phyloP scores from a whole-genome alignment of 2,113 vertebrate genomes.

The Cebidichthys violaceus region DNA sequence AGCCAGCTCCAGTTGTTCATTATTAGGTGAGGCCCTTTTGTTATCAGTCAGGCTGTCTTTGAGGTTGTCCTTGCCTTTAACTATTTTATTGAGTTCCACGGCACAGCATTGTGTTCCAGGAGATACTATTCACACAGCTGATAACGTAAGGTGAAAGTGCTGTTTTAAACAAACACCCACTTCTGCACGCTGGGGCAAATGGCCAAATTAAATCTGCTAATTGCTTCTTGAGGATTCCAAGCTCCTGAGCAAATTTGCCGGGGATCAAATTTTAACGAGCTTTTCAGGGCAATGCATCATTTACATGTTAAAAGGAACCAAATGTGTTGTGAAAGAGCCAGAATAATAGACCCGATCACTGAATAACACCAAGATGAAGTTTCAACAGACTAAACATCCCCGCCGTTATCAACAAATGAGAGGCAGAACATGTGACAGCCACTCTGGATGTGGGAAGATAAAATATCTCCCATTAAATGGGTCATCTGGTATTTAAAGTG shows the following conservation, averaged over 20 bases:
- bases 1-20: conserved; percentile 79
- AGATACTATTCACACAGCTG: conserved; percentile 81
- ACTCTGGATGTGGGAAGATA: conserved; percentile 51
- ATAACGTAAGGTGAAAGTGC: conserved; percentile 78
- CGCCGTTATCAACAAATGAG: conserved; percentile 50
- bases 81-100: conserved; percentile 84
- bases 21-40: conserved; percentile 83
- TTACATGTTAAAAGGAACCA: conserved; percentile 54
- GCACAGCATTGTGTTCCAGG: conserved; percentile 75
- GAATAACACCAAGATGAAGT: conserved; percentile 50
- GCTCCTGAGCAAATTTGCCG: conserved; percentile 51
- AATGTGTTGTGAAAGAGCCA: conserved; percentile 53
- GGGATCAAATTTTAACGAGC: conserved; percentile 65
- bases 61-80: conserved; percentile 84
- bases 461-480: conserved; percentile 70
- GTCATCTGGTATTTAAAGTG: conserved; percentile 74
- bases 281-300: conserved; percentile 51
- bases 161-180: conserved; percentile 70
- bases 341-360: conserved; percentile 46
- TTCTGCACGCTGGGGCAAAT: conserved; percentile 65
- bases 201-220: conserved; percentile 76
- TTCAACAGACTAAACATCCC: conserved; percentile 51
- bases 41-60: conserved; percentile 82
- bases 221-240: conserved; percentile 68
- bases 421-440: conserved; percentile 50